A percentile compares a stretch with the other conserved stretches of the same genome.
Conservation (phyloP, 2,113 vertebrate species). For the Peromyscus maniculatus region DNA sequence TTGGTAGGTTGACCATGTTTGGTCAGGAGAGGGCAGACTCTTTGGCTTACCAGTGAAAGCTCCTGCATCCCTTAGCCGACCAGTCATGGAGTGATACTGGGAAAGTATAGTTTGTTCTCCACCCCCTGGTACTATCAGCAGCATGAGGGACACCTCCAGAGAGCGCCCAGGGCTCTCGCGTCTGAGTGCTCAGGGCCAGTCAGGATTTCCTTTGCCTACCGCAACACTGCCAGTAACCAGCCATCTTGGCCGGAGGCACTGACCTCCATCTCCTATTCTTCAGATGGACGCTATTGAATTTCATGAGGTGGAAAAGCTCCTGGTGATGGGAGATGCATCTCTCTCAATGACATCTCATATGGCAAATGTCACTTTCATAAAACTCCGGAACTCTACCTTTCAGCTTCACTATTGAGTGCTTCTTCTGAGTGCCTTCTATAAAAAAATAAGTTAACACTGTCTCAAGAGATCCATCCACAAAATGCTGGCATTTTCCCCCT, state of each 20-base stretch:
- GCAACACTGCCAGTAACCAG: neutral
- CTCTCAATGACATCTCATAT: neutral
- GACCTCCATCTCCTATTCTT: neutral
- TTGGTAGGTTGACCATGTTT: neutral
- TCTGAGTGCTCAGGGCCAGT: neutral
- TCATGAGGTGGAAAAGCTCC: constrained; percentile 18
- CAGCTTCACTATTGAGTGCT: neutral
- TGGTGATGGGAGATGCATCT: neutral
- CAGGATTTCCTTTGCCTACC: neutral
- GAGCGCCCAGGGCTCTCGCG: neutral
- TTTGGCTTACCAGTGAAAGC: neutral
- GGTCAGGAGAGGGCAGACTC: neutral
- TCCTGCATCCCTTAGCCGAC: neutral
- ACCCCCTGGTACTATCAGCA: neutral
- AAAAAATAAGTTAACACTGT: constrained; percentile 31
- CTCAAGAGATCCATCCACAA: constrained; percentile 49
- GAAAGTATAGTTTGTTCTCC: neutral
- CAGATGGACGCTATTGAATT: neutral
- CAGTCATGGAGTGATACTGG: neutral
- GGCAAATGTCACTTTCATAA: constrained; percentile 4
- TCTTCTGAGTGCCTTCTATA: neutral
- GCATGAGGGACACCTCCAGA: neutral
- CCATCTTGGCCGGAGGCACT: neutral
- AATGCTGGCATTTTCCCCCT: constrained; percentile 5
- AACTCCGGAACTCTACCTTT: constrained; percentile 39